These are phyloP conservation scores for Sparus aurata DNA, from an alignment of 2,797 vertebrate species.

Conservation along the genomic window DNA sequence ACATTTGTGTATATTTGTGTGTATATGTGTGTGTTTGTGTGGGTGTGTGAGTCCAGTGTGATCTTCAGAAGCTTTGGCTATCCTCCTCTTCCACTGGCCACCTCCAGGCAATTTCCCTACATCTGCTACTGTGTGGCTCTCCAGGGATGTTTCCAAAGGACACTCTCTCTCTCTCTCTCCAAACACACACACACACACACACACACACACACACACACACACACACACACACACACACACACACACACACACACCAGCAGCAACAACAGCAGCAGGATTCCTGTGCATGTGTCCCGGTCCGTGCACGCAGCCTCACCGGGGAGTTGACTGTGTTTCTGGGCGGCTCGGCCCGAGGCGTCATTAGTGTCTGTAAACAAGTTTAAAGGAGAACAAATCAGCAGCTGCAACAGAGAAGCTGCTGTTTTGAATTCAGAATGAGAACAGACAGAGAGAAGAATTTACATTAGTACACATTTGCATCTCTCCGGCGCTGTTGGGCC, in stretches of 20 bases:
- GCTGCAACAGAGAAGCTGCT: background rate
- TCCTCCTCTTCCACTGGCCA: constrained; percentile 22
- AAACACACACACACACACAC: constrained; percentile 10
- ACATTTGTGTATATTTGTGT: constrained; percentile 2
- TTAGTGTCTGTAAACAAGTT: constrained; percentile 49
- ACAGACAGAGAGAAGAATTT: background rate
- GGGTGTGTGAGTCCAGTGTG: background rate
- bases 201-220: background rate
- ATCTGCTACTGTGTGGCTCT: constrained; percentile 51
- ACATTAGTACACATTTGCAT: background rate
- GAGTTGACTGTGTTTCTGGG: constrained; percentile 21
- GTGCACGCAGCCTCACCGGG: constrained; percentile 21
- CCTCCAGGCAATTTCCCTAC: constrained; percentile 33
- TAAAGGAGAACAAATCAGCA: constrained; percentile 22
- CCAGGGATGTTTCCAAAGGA: constrained; percentile 27
- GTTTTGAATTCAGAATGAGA: background rate
- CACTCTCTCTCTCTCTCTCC: background rate
- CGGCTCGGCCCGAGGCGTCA: constrained; percentile 30
- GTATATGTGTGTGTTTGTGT: background rate
- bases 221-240: constrained; percentile 7
- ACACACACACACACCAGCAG: constrained; percentile 16
- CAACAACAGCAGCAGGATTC: constrained; percentile 5
- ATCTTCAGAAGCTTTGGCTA: constrained; percentile 14
- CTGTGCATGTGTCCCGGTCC: constrained; percentile 20
- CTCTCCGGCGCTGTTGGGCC: background rate